Percentiles rank a stretch among this genome's conserved stretches.
phyloP scores from a whole-genome alignment of 2,888 invertebrate genomes.

The Sminthurinus aureus region DNA sequence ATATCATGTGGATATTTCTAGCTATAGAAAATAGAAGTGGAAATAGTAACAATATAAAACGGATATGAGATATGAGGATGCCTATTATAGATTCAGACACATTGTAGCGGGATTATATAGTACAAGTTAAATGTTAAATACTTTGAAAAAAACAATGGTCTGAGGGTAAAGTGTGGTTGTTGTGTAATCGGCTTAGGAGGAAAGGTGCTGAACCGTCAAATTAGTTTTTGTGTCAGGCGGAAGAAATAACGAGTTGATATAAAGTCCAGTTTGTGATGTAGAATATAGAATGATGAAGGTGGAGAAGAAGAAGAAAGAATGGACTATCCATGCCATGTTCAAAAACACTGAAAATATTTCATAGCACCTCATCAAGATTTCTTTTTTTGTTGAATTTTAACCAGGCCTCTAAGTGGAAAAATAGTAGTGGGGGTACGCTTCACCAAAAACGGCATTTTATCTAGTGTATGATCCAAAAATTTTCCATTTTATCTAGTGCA shows the following conservation, averaged over 20 bases:
- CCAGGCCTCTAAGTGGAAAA: not conserved
- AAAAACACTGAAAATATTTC: constrained; percentile 3
- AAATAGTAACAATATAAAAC: too few relatives aligned
- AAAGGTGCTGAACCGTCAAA: constrained; percentile 34
- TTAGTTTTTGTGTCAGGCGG: constrained; percentile 26
- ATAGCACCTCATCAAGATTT: constrained; percentile 17
- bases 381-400: not conserved
- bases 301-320: not conserved
- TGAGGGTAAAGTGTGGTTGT: not conserved
- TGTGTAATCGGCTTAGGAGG: constrained; percentile 22
- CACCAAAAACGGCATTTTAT: too few relatives aligned
- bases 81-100: not conserved
- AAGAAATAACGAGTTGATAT: constrained; percentile 18
- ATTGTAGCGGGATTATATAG: not conserved
- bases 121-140: not conserved
- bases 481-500: too few relatives aligned
- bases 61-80: too few relatives aligned
- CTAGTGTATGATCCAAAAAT: too few relatives aligned
- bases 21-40: too few relatives aligned
- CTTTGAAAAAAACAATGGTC: not conserved
- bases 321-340: not conserved
- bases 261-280: not conserved
- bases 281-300: not conserved
- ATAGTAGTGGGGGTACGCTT: too few relatives aligned
- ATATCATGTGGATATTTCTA: too few relatives aligned